Percentiles rank a stretch among this genome's conserved stretches.
Evolutionary conservation across 2,888 invertebrate genomes (phyloP).

Genomic region (Cephus sareptanus): DNA sequence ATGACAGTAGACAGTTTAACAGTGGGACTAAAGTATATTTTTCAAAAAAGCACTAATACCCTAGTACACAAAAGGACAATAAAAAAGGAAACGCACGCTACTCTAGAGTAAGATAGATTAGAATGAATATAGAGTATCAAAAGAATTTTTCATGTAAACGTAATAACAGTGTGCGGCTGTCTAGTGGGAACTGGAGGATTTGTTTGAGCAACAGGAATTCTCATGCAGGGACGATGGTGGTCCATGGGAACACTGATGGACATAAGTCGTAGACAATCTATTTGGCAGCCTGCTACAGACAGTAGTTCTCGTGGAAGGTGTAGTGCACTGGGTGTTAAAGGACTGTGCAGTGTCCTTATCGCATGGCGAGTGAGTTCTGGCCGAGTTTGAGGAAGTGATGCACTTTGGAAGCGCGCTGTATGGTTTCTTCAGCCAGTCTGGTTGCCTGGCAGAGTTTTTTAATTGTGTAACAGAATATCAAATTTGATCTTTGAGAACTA

Average conservation of each 20-base stretch:
- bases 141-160: background rate
- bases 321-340: background rate
- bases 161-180: background rate
- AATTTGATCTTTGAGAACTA: background rate
- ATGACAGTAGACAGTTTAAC: background rate
- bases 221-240: background rate
- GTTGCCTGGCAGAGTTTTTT: constrained; percentile 26
- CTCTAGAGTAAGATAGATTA: background rate
- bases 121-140: background rate
- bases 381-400: background rate
- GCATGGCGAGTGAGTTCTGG: background rate
- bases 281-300: background rate
- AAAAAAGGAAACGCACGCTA: background rate
- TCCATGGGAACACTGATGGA: background rate
- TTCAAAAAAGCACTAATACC: background rate
- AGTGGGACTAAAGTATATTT: background rate
- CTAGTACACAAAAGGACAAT: background rate
- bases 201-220: constrained; percentile 1
- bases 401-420: constrained; percentile 35
- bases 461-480: background rate
- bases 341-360: background rate
- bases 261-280: background rate
- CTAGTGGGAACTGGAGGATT: constrained; percentile 4
- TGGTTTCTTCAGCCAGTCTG: constrained; percentile 47
- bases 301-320: constrained; percentile 1